These are phyloP conservation scores for Drosophila nigritarsus DNA, from an alignment of 2,888 invertebrate species.

Conservation along the genomic window DNA sequence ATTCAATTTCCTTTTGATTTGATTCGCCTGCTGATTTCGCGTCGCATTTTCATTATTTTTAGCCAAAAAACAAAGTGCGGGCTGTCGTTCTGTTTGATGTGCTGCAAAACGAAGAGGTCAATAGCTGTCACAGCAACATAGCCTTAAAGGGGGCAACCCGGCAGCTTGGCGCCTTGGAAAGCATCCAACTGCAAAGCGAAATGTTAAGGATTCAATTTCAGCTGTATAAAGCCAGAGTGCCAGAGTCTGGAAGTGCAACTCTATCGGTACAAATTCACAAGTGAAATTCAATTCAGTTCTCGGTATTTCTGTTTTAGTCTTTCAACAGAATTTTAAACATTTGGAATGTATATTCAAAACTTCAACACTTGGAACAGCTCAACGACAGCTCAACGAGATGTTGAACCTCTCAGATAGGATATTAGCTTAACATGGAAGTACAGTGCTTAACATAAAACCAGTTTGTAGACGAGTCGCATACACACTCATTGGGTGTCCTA, in stretches of 20 bases:
- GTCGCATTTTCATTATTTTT: slow-evolving; percentile 52
- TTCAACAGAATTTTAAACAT: background rate
- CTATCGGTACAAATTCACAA: background rate
- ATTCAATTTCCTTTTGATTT: slow-evolving; percentile 74
- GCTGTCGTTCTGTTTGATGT: slow-evolving; percentile 6
- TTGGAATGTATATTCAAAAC: background rate
- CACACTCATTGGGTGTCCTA: background rate
- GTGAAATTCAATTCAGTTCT: background rate
- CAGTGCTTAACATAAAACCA: slow-evolving; percentile 27
- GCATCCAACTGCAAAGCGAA: slow-evolving; percentile 5
- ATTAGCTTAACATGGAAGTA: slow-evolving; percentile 25
- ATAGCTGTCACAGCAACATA: slow-evolving; percentile 24
- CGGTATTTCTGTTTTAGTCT: background rate
- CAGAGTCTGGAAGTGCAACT: background rate
- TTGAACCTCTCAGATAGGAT: slow-evolving; percentile 4
- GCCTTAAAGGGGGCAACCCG: background rate
- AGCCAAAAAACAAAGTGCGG: slow-evolving; percentile 34
- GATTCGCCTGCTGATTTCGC: slow-evolving; percentile 49
- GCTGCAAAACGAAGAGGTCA: slow-evolving; percentile 16
- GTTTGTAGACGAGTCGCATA: slow-evolving; percentile 22
- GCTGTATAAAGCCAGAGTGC: background rate
- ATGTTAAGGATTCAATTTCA: background rate
- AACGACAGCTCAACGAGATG: slow-evolving; percentile 11
- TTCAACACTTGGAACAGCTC: background rate
- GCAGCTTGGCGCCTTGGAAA: slow-evolving; percentile 13